These are phyloP conservation scores for Myiagra hebetior DNA, from an alignment of 2,113 vertebrate genomes.

Conservation along the genomic window DNA sequence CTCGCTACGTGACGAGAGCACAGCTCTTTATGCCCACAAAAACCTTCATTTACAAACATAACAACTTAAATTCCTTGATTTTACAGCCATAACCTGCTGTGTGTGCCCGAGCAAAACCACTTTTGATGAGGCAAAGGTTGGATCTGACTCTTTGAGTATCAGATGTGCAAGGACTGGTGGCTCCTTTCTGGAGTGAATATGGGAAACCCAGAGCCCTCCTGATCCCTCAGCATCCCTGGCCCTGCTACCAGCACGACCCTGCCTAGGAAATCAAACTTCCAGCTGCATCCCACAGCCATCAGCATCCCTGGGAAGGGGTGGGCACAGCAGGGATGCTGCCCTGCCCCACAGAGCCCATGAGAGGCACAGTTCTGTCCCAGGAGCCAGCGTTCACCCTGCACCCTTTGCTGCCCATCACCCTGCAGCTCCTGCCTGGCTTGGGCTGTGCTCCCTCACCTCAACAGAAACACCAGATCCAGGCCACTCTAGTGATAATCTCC, in stretches of 20 bases:
- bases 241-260: background rate
- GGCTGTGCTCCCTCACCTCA: background rate
- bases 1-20: accelerated
- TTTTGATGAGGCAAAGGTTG: background rate
- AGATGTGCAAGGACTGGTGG: background rate
- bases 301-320: background rate
- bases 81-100: background rate
- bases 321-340: background rate
- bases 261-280: background rate
- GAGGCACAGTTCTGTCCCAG: background rate
- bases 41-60: accelerated
- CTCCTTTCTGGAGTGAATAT: accelerated
- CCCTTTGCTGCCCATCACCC: background rate
- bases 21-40: background rate
- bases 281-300: background rate
- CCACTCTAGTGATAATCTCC: background rate
- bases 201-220: background rate
- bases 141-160: background rate
- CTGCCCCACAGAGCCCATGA: background rate
- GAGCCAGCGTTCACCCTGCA: background rate
- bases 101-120: background rate
- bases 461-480: background rate
- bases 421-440: background rate
- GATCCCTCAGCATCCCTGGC: background rate
- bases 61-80: background rate